phyloP scores from a whole-genome alignment of 2,888 invertebrate genomes.

The Philereme transversata region DNA sequence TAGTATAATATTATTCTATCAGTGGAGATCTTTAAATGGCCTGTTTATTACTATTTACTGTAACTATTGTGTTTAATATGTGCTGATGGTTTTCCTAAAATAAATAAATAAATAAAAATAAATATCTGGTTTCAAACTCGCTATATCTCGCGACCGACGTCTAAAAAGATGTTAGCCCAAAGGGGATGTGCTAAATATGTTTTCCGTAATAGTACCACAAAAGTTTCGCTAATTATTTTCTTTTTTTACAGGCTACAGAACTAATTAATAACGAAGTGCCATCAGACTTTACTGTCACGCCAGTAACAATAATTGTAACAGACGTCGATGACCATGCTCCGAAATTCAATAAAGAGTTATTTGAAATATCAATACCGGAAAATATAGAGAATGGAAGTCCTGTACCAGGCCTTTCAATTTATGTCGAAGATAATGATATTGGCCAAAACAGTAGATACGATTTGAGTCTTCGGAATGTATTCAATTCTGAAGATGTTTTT shows the following conservation, averaged over 20 bases:
- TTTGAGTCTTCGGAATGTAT: slow-evolving; percentile 84
- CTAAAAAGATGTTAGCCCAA: too few species aligned
- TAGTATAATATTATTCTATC: too few species aligned
- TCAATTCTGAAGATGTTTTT: slow-evolving; percentile 84
- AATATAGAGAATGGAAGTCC: slow-evolving; percentile 88
- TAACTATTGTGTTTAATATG: too few species aligned
- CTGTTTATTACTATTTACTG: too few species aligned
- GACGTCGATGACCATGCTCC: slow-evolving; percentile 92
- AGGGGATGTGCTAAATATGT: background rate
- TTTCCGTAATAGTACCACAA: background rate
- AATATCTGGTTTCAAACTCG: too few species aligned
- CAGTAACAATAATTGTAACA: slow-evolving; percentile 90
- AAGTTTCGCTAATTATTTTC: background rate
- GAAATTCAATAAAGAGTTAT: slow-evolving; percentile 86
- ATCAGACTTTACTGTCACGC: slow-evolving; percentile 86
- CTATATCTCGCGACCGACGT: too few species aligned
- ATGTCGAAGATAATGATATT: slow-evolving; percentile 89
- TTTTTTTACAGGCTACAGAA: slow-evolving; percentile 86
- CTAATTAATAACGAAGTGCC: slow-evolving; percentile 88
- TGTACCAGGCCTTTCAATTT: slow-evolving; percentile 88
- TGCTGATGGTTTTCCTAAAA: too few species aligned
- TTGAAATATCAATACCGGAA: slow-evolving; percentile 89
- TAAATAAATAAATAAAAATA: too few species aligned
- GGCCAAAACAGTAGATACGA: slow-evolving; percentile 89
- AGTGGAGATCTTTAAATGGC: too few species aligned